Evolutionary conservation across 2,797 vertebrate species (phyloP), one percentile per base, ranked within the genome.

Genomic region (Onychomys arenicola): DNA sequence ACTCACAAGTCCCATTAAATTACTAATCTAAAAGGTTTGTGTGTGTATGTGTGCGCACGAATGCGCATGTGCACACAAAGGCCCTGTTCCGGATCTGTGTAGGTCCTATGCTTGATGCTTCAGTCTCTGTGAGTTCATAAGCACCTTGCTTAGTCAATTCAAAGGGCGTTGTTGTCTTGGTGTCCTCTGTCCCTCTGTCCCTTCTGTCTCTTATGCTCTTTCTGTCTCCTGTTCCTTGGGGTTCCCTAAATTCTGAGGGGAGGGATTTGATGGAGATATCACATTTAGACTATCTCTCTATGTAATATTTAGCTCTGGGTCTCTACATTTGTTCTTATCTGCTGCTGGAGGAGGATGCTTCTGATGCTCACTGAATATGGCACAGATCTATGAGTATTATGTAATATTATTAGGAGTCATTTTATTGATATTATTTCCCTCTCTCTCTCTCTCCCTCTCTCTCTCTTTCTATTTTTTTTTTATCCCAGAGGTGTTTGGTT

Each of bases 361-460:
- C 11, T 65, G 27, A 32, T 67, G 46, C 32, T 85, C 19, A 67
- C 32, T 25, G 40, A 65, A 46, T 49, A 85, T 5, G 46, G 16
- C 46, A 78, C 6, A 10, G 25, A 34, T 52, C 19, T 19, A 10
- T 34, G 46, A 78, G 14, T 78, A 52, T 19, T 52, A 14, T 16
- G 78, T 29, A 78, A 34, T 78, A 78, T 19, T 29, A 78, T 4
- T 34, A 19, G 29, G 29, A 78, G 46, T 19, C 8, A 52, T 78
- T 52, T 52, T 29, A 52, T 49, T 32, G 43, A 77, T 52, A 77
- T 16, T 40, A 23, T 40, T 5, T 9, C 16, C 7, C 3, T 4
- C 6, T 4, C 19, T 34, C 9, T 23, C 37, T 71, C n/a, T 37
- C 14, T 6, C 0, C 1, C 12, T 2, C 19, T 32, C 9, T 10